Percentiles rank a stretch among this genome's conserved stretches.
These are phyloP conservation scores for Tetropium fuscum DNA, from an alignment of 2,888 invertebrate species.

Conservation along the genomic window DNA sequence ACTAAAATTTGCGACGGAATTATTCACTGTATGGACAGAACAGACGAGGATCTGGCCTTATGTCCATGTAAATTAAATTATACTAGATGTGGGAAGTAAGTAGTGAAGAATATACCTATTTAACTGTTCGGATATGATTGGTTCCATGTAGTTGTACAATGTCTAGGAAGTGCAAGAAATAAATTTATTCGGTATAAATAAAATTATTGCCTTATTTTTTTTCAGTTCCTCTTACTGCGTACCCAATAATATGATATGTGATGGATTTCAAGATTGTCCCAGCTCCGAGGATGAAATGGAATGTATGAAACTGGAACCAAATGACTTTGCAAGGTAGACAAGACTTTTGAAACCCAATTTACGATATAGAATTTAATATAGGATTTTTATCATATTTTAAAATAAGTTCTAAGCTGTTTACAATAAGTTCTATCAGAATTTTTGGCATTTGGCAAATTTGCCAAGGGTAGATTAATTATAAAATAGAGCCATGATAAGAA, in stretches of 20 bases:
- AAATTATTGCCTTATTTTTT: too few relatives aligned
- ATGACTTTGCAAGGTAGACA: slow-evolving; percentile 35
- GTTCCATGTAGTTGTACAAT: too few relatives aligned
- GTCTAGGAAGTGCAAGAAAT: too few relatives aligned
- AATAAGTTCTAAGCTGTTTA: too few relatives aligned
- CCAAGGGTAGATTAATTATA: too few relatives aligned
- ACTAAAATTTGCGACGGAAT: slow-evolving; percentile 81
- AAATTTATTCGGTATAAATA: too few relatives aligned
- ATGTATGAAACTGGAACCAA: slow-evolving; percentile 71
- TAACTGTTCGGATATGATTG: neutral
- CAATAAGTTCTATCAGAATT: too few relatives aligned
- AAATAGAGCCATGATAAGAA: too few relatives aligned
- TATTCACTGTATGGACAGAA: slow-evolving; percentile 81
- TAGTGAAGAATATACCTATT: neutral
- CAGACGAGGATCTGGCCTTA: slow-evolving; percentile 77
- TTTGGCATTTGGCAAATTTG: too few relatives aligned
- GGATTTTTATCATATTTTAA: too few relatives aligned
- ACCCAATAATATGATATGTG: slow-evolving; percentile 81
- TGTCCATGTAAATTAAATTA: slow-evolving; percentile 72
- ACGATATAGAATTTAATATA: too few relatives aligned
- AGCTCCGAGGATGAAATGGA: slow-evolving; percentile 78
- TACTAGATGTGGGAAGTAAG: slow-evolving; percentile 70
- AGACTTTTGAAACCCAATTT: too few relatives aligned
- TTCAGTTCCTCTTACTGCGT: slow-evolving; percentile 71
- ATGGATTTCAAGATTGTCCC: slow-evolving; percentile 79